Conservation (phyloP, 2,888 invertebrate genomes). For the Callyntrura guangdongensis region DNA sequence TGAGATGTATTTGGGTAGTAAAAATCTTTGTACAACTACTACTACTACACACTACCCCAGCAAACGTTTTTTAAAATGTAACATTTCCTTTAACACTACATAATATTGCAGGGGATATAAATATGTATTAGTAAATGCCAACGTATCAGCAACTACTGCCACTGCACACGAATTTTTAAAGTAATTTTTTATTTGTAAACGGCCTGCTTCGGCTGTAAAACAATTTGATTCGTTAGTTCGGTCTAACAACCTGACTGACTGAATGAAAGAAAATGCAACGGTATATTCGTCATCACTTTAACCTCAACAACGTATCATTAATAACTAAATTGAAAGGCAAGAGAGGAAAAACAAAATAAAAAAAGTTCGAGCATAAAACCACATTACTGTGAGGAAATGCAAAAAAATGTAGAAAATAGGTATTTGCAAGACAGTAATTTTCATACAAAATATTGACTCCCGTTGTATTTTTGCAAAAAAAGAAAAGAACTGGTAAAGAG, state of each 20-base stretch:
- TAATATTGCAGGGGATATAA: not conserved
- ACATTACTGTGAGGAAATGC: not conserved
- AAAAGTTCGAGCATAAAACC: not conserved
- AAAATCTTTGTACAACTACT: not conserved
- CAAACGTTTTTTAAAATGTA: conserved; percentile 20
- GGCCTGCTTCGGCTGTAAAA: not conserved
- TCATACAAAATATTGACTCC: not conserved
- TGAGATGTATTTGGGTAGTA: conserved; percentile 12
- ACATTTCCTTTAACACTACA: conserved; percentile 68
- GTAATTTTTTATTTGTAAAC: not conserved
- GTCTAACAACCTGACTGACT: not conserved
- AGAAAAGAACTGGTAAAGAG: not conserved
- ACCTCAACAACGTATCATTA: conserved; percentile 30
- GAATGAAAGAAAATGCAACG: conserved; percentile 55
- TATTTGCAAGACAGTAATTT: conserved; percentile 11
- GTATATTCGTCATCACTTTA: conserved; percentile 38
- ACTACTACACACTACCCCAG: not conserved
- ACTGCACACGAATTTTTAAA: not conserved
- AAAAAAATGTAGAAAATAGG: not conserved
- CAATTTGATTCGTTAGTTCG: not conserved
- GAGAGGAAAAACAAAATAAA: conserved; percentile 9
- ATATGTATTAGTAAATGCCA: conserved; percentile 18
- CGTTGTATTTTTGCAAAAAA: conserved; percentile 6
- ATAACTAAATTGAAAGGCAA: conserved; percentile 1
- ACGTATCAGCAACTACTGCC: not conserved